Evolutionary conservation across 2,113 vertebrate species (phyloP).

Genomic region (Vulpes ferrilata): DNA sequence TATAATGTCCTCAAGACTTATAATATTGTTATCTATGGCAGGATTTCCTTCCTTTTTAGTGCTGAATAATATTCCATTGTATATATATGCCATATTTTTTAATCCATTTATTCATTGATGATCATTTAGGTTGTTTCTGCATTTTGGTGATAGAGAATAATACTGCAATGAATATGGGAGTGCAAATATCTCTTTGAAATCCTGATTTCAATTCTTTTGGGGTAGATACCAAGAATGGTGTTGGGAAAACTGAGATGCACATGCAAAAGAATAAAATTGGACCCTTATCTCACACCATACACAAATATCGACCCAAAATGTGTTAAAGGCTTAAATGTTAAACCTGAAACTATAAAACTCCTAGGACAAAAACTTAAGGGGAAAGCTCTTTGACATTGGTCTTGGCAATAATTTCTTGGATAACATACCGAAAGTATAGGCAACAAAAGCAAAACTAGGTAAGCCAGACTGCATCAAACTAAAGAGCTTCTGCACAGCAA

Average conservation of each 20-base stretch:
- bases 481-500: neutral
- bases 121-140: neutral
- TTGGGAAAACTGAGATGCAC: neutral
- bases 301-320: neutral
- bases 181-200: neutral
- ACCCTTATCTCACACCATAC: neutral
- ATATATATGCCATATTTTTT: neutral
- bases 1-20: neutral
- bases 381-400: neutral
- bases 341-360: neutral
- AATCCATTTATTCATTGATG: neutral
- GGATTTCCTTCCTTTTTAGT: neutral
- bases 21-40: neutral
- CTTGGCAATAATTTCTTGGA: neutral
- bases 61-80: neutral
- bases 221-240: neutral
- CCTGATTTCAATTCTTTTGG: conserved; percentile 4
- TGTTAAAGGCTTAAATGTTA: neutral
- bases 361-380: neutral
- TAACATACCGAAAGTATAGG: neutral
- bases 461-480: neutral
- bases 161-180: neutral
- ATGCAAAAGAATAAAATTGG: neutral
- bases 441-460: neutral
- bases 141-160: neutral